Evolutionary conservation across 2,113 vertebrate genomes (phyloP).

Genomic region (Deroptyus accipitrinus): DNA sequence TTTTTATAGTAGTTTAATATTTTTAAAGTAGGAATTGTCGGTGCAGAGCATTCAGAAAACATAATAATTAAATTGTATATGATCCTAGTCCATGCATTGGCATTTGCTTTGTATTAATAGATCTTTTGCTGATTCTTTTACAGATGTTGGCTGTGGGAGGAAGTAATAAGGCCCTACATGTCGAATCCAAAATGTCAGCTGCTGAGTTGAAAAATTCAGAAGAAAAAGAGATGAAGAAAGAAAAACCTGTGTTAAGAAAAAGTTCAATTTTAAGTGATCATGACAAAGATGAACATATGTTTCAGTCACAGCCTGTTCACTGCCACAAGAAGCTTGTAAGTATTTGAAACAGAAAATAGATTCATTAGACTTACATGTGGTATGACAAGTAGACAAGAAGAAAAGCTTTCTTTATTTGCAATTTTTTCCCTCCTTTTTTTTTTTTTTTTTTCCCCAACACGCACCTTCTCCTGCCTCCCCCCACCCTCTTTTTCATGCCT

Average conservation of each 20-base stretch:
- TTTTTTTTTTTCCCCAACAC: not conserved
- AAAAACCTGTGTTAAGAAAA: constrained; percentile 49
- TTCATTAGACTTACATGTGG: not conserved
- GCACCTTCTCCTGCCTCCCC: too few relatives aligned
- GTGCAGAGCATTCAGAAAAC: not conserved
- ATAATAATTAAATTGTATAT: not conserved
- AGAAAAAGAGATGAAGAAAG: constrained; percentile 64
- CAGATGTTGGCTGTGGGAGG: constrained; percentile 73
- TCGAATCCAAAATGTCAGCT: constrained; percentile 63
- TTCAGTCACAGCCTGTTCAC: constrained; percentile 73
- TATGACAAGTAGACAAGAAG: not conserved
- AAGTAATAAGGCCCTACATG: constrained; percentile 66
- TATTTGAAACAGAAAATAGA: not conserved
- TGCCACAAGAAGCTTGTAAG: constrained; percentile 74
- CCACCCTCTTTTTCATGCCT: not conserved
- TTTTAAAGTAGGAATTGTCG: not conserved
- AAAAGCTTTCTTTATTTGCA: not conserved
- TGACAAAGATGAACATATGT: constrained; percentile 71
- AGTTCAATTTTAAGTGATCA: constrained; percentile 63
- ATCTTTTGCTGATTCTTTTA: not conserved
- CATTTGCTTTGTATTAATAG: not conserved
- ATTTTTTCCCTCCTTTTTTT: too few relatives aligned
- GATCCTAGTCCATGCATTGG: not conserved
- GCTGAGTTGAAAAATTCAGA: constrained; percentile 60
- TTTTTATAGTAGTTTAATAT: not conserved